A percentile compares a stretch with the other conserved stretches of the same genome.
Conservation (phyloP, 2,113 vertebrate species). For the Syngnathus floridae region DNA sequence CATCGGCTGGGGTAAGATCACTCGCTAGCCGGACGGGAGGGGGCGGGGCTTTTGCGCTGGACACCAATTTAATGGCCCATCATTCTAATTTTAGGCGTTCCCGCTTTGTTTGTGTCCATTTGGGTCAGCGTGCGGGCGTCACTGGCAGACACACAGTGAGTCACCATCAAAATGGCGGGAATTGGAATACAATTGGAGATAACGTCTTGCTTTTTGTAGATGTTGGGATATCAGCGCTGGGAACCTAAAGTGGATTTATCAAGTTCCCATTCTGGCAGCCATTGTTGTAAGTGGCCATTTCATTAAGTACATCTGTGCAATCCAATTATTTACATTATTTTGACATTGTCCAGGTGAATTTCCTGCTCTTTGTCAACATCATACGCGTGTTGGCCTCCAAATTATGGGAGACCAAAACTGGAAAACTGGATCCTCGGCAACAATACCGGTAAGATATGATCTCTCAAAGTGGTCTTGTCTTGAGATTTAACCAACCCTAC, state of each 20-base stretch:
- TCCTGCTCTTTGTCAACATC: conserved; percentile 79
- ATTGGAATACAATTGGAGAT: background rate
- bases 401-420: conserved; percentile 78
- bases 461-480: background rate
- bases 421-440: conserved; percentile 75
- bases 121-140: conserved; percentile 77
- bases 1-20: conserved; percentile 84
- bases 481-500: background rate
- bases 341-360: conserved; percentile 69
- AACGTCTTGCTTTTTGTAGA: conserved; percentile 38
- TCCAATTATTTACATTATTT: no score
- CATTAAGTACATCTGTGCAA: background rate
- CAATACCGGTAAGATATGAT: conserved; percentile 70
- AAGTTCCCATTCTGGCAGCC: conserved; percentile 77
- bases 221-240: conserved; percentile 81
- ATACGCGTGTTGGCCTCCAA: conserved; percentile 78
- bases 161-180: conserved; percentile 14
- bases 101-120: conserved; percentile 78
- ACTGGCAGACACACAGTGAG: conserved; percentile 79
- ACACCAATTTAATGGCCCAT: no score
- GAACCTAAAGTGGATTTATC: conserved; percentile 80
- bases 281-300: conserved; percentile 64
- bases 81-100: conserved; percentile 63
- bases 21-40: no score
- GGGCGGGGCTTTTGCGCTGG: background rate